Base-by-base conservation (phyloP, 2,113 vertebrate species). In the Notothenia coriiceps region DNA sequence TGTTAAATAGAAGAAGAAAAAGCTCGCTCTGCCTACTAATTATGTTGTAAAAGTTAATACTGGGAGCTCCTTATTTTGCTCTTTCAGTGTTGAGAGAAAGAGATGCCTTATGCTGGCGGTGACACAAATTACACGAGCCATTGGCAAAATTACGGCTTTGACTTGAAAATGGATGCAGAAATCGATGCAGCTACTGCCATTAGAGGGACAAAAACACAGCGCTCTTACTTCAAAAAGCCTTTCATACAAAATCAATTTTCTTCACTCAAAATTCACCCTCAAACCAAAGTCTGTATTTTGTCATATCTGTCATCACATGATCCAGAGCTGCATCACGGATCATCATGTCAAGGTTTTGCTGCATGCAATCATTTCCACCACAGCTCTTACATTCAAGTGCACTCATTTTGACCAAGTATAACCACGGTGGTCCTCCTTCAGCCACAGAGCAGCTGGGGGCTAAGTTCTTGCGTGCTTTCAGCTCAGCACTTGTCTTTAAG, bases 401-500 rank as follows among this genome's bases (percentile, higher is more conserved):
- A 29, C 22, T 50, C 18, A 4, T 25, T 61, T 20, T 8, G 17
- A 18, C 43, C 67, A n/a, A 29, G 11, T 47, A 13, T 40, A 63
- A 46, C 77, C 25, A 33, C 14, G 43, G 47, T 25, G 0, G 22
- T 67, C 22, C 54, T 72, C 63, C 3, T 60, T 20, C 15, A 15
- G 70, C 57, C 67, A 43, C 43, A 46, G 29, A 79, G 77, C 77
- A 67, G 66, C 77, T 72, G 70, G 77, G 8, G 68, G 44, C 55
- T 70, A 25, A 63, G 29, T 47, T 52, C 22, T 50, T 55, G 47
- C 51, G 69, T 84, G 88, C 56, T 71, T 73, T 55, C 62, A 77
- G 71, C 69, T 65, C 11, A 10, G 74, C 79, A 69, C 47, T 1
- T 9, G 68, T 82, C 68, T 82, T 85, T 79, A 74, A 74, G 57